Conservation (phyloP, 2,888 invertebrate genomes). For the Papilio protenor region DNA sequence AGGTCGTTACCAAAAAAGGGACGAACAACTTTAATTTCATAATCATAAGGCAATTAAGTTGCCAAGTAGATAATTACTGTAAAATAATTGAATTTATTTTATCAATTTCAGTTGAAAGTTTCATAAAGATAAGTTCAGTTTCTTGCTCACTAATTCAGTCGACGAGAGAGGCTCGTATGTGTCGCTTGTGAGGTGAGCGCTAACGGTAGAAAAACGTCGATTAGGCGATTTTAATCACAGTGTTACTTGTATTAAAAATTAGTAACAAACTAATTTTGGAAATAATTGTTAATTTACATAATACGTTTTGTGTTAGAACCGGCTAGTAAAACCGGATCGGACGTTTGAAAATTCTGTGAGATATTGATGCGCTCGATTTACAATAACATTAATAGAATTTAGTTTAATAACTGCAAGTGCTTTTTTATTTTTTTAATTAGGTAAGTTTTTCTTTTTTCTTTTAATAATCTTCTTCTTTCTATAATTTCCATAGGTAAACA, state of each 20-base stretch:
- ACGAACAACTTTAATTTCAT: background rate
- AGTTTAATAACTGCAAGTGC: slow-evolving; percentile 1
- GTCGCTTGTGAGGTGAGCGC: slow-evolving; percentile 29
- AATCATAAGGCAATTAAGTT: background rate
- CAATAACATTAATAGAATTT: slow-evolving; percentile 9
- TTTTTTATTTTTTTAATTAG: background rate
- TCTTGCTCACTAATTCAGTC: slow-evolving; percentile 37
- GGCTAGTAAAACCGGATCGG: slow-evolving; percentile 14
- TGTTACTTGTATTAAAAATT: background rate
- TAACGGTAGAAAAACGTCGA: background rate
- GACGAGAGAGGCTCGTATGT: slow-evolving; percentile 27
- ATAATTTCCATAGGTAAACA: too few relatives aligned
- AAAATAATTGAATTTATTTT: slow-evolving; percentile 11
- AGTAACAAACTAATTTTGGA: background rate
- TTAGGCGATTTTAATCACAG: background rate
- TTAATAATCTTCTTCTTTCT: background rate
- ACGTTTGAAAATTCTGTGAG: slow-evolving; percentile 9
- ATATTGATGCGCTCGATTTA: slow-evolving; percentile 10
- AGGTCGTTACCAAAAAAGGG: background rate
- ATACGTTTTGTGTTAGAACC: slow-evolving; percentile 11
- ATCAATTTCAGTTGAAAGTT: slow-evolving; percentile 28
- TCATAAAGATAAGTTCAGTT: slow-evolving; percentile 21
- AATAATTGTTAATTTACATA: slow-evolving; percentile 5
- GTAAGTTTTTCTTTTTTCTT: background rate
- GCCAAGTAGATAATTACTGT: background rate